Percentiles rank a stretch among this genome's conserved stretches.
These are phyloP conservation scores for Mobula hypostoma DNA, from an alignment of 2,113 vertebrate genomes.

Conservation along the genomic window DNA sequence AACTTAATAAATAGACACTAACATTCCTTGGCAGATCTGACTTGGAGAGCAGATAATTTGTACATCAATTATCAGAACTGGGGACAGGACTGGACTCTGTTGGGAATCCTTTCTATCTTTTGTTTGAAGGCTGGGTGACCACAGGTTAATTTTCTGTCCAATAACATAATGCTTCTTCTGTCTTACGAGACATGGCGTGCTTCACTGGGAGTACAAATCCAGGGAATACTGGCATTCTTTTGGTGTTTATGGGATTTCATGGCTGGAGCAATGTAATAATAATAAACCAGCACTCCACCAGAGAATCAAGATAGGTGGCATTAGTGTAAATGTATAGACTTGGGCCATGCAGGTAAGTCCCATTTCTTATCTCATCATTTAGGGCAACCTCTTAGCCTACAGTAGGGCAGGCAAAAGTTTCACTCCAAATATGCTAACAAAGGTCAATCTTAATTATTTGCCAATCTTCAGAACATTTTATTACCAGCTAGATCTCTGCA, in stretches of 20 bases:
- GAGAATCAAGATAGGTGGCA: background rate
- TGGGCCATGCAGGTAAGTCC: background rate
- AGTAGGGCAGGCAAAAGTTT: background rate
- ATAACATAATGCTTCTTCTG: too few species aligned
- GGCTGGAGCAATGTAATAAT: background rate
- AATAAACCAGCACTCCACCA: background rate
- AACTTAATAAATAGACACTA: background rate
- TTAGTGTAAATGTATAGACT: background rate
- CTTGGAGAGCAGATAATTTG: background rate
- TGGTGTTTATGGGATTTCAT: background rate
- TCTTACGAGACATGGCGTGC: background rate
- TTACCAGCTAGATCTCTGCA: background rate
- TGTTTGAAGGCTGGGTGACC: background rate
- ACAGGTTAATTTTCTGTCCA: background rate
- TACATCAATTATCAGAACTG: background rate
- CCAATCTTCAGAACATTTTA: background rate
- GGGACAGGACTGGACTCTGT: background rate
- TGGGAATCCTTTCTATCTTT: background rate
- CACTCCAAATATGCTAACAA: background rate
- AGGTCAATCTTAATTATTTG: background rate
- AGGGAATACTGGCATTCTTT: background rate
- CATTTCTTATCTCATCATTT: background rate
- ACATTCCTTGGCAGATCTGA: background rate
- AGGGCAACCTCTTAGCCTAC: background rate
- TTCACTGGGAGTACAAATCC: background rate